phyloP scores from a whole-genome alignment of 2,888 invertebrate species.

The Erynnis tages region DNA sequence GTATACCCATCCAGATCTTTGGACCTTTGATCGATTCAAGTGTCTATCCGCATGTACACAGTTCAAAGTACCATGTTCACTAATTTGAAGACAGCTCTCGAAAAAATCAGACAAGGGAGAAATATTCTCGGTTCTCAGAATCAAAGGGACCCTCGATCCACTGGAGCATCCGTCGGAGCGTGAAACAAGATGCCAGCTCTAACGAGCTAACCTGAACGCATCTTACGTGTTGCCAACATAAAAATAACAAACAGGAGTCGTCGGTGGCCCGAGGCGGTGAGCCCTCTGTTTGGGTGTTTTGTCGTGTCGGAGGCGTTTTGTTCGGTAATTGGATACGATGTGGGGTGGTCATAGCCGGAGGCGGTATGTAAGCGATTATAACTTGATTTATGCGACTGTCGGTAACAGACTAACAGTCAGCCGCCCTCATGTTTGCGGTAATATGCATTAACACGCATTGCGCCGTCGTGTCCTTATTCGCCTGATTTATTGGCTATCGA shows the following conservation, averaged over 20 bases:
- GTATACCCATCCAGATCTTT: slow-evolving; percentile 10
- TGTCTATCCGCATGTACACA: slow-evolving; percentile 26
- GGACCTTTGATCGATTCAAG: slow-evolving; percentile 27
- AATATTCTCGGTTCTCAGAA: slow-evolving; percentile 47
- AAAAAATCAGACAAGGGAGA: slow-evolving; percentile 56
- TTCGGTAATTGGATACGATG: slow-evolving; percentile 46
- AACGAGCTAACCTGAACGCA: slow-evolving; percentile 61
- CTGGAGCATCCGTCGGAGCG: slow-evolving; percentile 49
- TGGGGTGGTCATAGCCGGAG: slow-evolving; percentile 40
- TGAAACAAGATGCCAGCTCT: slow-evolving; percentile 58
- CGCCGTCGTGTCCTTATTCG: neutral
- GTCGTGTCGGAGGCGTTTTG: slow-evolving; percentile 42
- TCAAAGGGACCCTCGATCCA: slow-evolving; percentile 62
- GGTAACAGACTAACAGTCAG: slow-evolving; percentile 39
- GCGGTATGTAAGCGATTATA: slow-evolving; percentile 48
- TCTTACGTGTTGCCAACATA: slow-evolving; percentile 51
- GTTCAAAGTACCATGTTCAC: slow-evolving; percentile 49
- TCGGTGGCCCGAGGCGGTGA: slow-evolving; percentile 38
- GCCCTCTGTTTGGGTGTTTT: slow-evolving; percentile 34
- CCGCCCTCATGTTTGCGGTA: slow-evolving; percentile 35
- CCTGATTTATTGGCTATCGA: too few relatives aligned
- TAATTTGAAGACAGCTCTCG: slow-evolving; percentile 64
- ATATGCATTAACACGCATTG: slow-evolving; percentile 28
- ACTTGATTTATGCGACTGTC: slow-evolving; percentile 51
- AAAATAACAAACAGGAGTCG: slow-evolving; percentile 47